Evolutionary conservation across 1,140 invertebrate species (phyloP).

Genomic region (Sinonovacula constricta): DNA sequence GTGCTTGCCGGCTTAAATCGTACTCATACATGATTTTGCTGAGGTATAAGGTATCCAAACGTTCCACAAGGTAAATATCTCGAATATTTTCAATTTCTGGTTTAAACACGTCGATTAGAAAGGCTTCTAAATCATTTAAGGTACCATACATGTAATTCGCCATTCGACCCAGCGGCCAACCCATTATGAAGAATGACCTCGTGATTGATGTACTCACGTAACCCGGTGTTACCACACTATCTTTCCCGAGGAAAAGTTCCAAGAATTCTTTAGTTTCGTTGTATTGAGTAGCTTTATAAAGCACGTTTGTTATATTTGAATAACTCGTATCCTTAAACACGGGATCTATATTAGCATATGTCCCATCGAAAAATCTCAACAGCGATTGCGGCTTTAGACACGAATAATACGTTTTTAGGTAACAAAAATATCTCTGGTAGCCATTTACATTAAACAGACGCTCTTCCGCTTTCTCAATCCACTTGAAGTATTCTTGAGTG

Average conservation of each 20-base stretch:
- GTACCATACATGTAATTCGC: background rate
- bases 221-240: conserved; percentile 18
- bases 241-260: conserved; percentile 46
- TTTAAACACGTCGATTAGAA: conserved; percentile 34
- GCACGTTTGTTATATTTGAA: conserved; percentile 30
- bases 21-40: conserved; percentile 43
- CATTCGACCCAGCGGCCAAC: conserved; percentile 26
- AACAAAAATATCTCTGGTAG: conserved; percentile 35
- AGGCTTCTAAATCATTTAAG: conserved; percentile 6
- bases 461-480: conserved; percentile 33
- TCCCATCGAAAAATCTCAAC: conserved; percentile 50
- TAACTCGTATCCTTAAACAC: conserved; percentile 41
- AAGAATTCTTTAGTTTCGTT: conserved; percentile 40
- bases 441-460: conserved; percentile 14
- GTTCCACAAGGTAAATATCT: conserved; percentile 17
- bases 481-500: conserved; percentile 8
- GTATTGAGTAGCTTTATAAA: conserved; percentile 38
- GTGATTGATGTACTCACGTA: conserved; percentile 12
- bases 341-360: conserved; percentile 29
- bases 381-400: conserved; percentile 45
- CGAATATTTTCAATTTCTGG: conserved; percentile 31
- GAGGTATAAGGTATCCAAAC: conserved; percentile 41
- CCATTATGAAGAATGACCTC: conserved; percentile 22
- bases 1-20: conserved; percentile 48
- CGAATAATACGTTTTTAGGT: conserved; percentile 1